Conservation (phyloP, 2,888 invertebrate species). For the Drosophila macrospina region DNA sequence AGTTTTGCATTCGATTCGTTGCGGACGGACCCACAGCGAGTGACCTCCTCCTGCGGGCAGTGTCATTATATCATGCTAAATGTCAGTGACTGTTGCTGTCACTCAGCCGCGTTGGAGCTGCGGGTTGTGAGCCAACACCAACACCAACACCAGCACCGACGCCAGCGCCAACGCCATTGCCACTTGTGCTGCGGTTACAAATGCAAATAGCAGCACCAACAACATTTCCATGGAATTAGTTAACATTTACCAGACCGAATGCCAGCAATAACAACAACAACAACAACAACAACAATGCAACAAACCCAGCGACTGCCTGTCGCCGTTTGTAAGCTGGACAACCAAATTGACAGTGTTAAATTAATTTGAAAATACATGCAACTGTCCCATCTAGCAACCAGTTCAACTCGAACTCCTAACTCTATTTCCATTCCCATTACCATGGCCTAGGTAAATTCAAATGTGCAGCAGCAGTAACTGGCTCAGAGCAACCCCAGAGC, state of each 20-base stretch:
- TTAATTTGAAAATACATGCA: constrained; percentile 81
- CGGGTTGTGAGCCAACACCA: constrained; percentile 62
- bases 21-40: constrained; percentile 12
- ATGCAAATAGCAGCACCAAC: constrained; percentile 70
- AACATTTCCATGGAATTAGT: constrained; percentile 82
- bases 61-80: constrained; percentile 82
- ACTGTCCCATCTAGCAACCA: constrained; percentile 32
- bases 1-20: constrained; percentile 49
- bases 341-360: constrained; percentile 80
- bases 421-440: constrained; percentile 22
- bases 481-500: constrained; percentile 26
- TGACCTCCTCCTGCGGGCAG: constrained; percentile 59
- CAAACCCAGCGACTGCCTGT: constrained; percentile 39
- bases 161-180: not conserved
- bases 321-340: constrained; percentile 66
- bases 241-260: constrained; percentile 78
- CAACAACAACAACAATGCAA: constrained; percentile 2
- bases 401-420: constrained; percentile 21
- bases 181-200: constrained; percentile 54
- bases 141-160: not conserved
- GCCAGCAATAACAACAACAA: constrained; percentile 50
- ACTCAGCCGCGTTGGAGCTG: constrained; percentile 50
- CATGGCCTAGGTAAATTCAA: constrained; percentile 68
- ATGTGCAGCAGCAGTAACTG: constrained; percentile 33
- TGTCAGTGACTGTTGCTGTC: constrained; percentile 77